phyloP scores from a whole-genome alignment of 2,797 vertebrate species.

The Parauchenoglanis punctatus region DNA sequence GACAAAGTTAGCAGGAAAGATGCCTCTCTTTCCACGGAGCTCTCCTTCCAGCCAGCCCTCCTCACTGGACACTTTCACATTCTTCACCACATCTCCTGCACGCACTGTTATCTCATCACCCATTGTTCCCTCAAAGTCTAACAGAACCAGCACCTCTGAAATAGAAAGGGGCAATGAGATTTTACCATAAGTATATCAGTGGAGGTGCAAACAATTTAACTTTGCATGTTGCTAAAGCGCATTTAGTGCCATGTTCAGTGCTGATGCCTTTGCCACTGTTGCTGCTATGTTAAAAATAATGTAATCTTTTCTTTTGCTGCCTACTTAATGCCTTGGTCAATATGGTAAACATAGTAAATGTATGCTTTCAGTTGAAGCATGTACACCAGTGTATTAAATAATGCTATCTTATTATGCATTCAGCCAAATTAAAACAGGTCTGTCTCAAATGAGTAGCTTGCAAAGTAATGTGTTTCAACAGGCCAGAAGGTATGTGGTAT shows the following conservation, averaged over 20 bases:
- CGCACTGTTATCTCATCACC: constrained; percentile 78
- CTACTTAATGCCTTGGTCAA: background rate
- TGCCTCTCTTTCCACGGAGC: constrained; percentile 75
- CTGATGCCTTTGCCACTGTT: background rate
- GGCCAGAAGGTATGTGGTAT: constrained; percentile 52
- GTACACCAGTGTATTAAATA: background rate
- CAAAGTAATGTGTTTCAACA: constrained; percentile 56
- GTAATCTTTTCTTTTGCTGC: background rate
- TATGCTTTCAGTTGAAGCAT: background rate
- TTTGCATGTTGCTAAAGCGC: background rate
- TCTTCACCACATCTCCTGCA: constrained; percentile 80
- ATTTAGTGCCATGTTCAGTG: background rate
- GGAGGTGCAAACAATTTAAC: background rate
- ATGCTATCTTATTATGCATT: background rate
- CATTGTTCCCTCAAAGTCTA: constrained; percentile 77
- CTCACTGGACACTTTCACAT: constrained; percentile 71
- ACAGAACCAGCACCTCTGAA: constrained; percentile 83
- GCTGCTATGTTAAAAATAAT: background rate
- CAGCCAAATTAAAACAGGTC: background rate
- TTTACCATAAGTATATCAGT: background rate
- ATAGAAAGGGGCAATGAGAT: background rate
- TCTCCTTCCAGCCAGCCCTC: constrained; percentile 87
- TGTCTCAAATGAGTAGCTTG: background rate
- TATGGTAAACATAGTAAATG: background rate
- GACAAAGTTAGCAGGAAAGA: constrained; percentile 81